Evolutionary conservation across 2,797 vertebrate genomes (phyloP), one percentile per base, ranked within the genome.

Genomic region (Lithobates sylvaticus): DNA sequence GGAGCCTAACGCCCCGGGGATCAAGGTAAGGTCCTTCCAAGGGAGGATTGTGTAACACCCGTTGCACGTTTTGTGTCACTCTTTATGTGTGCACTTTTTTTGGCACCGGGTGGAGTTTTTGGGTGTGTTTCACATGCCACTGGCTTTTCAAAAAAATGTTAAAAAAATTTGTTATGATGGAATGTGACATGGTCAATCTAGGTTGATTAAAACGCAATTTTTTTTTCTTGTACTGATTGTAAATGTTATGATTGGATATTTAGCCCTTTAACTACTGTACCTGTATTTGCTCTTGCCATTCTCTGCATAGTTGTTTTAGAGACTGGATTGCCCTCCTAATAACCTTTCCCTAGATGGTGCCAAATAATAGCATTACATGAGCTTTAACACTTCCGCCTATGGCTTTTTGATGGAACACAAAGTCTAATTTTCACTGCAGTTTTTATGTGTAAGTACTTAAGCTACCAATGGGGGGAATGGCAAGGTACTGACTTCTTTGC

Each of bases 381-480:
- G 27, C 21, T 36, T 71, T 64, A 47, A 42, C 72, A 9, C 7
- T 23, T 26, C 23, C 42, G 65, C 10, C 47, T 58, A 50, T 65
- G 26, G 36, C 74, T 67, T 83, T 69, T 8, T 39, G 29, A 50
- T 26, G 39, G 42, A 74, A 61, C 21, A 39, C 12, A 77, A 69
- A 81, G 27, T 42, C 80, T 67, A 2, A 83, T 79, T 86, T 78
- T 77, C 27, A 47, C 23, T 61, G 39, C 54, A 78, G 18, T 86
- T 68, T 54, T 78, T 87, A 39, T 83, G 74, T 87, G 76, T 87
- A 87, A 74, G 76, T 80, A 32, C 77, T 87, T 79, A 87, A 78
- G 32, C 70, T 76, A 84, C 26, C 71, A 76, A 80, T 75, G 77
- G 81, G 64, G 74, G 76, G 34, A 80, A 67, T 39, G 18, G 44